phyloP scores from a whole-genome alignment of 2,888 invertebrate species.

The Drosophila acutilabella region DNA sequence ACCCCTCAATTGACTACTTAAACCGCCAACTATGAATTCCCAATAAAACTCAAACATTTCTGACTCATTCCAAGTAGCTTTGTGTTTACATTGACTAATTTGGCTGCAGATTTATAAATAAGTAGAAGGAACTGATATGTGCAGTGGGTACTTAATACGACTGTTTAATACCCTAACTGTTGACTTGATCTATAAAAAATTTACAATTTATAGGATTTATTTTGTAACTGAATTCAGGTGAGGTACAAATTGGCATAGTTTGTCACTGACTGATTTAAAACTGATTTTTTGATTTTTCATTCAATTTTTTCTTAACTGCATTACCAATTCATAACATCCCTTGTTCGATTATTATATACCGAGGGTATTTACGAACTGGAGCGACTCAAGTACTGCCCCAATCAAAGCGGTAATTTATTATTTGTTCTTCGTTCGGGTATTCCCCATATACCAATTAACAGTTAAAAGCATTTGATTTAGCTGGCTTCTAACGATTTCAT shows the following conservation, averaged over 20 bases:
- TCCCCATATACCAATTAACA: slow-evolving; percentile 74
- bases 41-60: neutral
- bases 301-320: too few relatives aligned
- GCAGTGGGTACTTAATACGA: neutral
- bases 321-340: neutral
- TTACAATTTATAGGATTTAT: too few relatives aligned
- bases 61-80: neutral
- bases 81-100: slow-evolving; percentile 30
- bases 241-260: too few relatives aligned
- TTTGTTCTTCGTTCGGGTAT: slow-evolving; percentile 44
- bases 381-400: slow-evolving; percentile 21
- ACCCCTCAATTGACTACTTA: slow-evolving; percentile 36
- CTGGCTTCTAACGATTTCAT: slow-evolving; percentile 67
- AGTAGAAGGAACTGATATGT: neutral
- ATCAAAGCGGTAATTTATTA: slow-evolving; percentile 71
- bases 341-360: neutral
- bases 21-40: slow-evolving; percentile 7
- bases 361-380: slow-evolving; percentile 1
- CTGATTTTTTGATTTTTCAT: too few relatives aligned
- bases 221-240: too few relatives aligned
- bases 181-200: neutral
- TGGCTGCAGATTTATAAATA: slow-evolving; percentile 24
- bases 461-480: slow-evolving; percentile 76
- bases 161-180: neutral
- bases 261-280: too few relatives aligned